Evolutionary conservation across 2,888 invertebrate species (phyloP), one percentile per base, ranked within the genome.

Genomic region (Drosophila greeni): DNA sequence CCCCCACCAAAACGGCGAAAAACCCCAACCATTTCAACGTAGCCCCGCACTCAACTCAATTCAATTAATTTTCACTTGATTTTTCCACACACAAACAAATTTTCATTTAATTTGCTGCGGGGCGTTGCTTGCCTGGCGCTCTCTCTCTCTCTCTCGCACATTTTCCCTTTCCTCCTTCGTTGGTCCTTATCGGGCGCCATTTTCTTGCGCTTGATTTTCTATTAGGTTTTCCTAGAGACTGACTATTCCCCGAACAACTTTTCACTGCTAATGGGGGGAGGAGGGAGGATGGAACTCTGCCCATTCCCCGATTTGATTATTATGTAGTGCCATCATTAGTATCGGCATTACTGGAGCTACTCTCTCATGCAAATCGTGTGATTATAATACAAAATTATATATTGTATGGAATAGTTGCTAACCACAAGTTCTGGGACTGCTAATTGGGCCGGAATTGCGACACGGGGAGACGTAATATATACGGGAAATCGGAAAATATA

Each of bases 51-150:
- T 82, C 84, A 84, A 81, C 86, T 86, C 87, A 78, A 87, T 87
- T 86, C 86, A 86, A 87, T 86, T 86, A 86, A 87, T 86, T 87
- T 87, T 85, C 85, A 86, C 86, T 87, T 87, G 86, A 84, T 80
- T 85, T 81, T 76, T 80, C 75, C 71, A 73, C 76, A 76, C 73
- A 80, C 68, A 76, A 76, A 74, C 74, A 72, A 73, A 76, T 72
- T 73, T 82, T 74, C 79, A 80, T 80, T 80, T 84, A 80, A 80
- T 84, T 84, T 80, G 82, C 79, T 80, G 66, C 68, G 60, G 71
- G 73, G 68, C 70, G 69, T 74, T 73, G 57, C 66, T 62, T 54
- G 59, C 62, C 56, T 51, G 31, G 55, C 53, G 49, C 26, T 51
- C 33, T 40, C 36, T 43, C 23, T 37, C 16, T 9, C 34, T 12